Conservation (phyloP, 2,113 vertebrate genomes). For the Triplophysa dalaica region DNA sequence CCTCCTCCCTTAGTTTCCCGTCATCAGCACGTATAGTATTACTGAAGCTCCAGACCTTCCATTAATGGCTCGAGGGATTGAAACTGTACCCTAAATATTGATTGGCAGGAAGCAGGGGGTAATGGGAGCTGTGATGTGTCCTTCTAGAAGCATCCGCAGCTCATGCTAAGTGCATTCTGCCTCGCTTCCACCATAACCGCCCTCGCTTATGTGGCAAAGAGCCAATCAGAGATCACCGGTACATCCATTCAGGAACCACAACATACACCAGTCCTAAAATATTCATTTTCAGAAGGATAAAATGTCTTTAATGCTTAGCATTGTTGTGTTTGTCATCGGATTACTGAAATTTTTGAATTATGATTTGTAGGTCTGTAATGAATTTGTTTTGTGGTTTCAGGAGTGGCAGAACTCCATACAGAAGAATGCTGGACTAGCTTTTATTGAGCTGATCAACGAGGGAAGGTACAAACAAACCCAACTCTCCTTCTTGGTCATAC, state of each 20-base stretch:
- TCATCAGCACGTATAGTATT: constrained; percentile 90
- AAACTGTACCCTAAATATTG: constrained; percentile 94
- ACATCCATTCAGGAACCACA: constrained; percentile 13
- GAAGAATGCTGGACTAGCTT: constrained; percentile 98
- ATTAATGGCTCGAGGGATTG: constrained; percentile 93
- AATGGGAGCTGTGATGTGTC: constrained; percentile 84
- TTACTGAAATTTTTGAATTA: neutral
- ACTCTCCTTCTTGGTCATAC: too few relatives aligned
- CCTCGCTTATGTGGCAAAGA: constrained; percentile 25
- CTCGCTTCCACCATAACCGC: neutral
- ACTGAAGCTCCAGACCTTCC: constrained; percentile 90
- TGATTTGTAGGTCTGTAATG: neutral
- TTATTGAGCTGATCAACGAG: constrained; percentile 99
- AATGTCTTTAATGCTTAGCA: neutral
- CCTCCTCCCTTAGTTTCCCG: constrained; percentile 38
- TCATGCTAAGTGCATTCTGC: constrained; percentile 49
- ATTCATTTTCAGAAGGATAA: neutral
- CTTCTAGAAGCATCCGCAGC: constrained; percentile 66
- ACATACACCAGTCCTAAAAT: neutral
- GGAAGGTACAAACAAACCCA: constrained; percentile 81
- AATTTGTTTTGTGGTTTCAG: constrained; percentile 69
- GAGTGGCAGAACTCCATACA: constrained; percentile 99
- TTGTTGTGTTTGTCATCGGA: neutral
- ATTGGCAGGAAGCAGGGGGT: constrained; percentile 88
- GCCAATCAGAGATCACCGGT: constrained; percentile 38